Evolutionary conservation across 1,140 invertebrate species (phyloP), one percentile per base, ranked within the genome.

Genomic region (Trypoxylus dichotomus): DNA sequence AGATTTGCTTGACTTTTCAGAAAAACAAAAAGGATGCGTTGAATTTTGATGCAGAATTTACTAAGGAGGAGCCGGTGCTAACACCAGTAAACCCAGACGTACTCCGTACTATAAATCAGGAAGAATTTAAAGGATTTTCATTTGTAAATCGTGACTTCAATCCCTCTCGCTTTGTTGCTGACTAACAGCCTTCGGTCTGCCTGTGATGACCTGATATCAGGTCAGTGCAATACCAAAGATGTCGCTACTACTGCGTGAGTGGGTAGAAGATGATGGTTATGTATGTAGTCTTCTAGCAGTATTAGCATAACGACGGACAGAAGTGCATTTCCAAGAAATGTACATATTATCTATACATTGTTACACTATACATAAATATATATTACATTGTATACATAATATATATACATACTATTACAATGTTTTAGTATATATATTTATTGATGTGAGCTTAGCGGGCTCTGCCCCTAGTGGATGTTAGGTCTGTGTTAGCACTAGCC

Each of bases 31-130:
- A 96, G 85, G 98, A 99, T 88, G 97, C 97, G 60, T 92, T 96
- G 81, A 99, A 99, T 90, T 99, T 99, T 89, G 98, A 99, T 88
- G 93, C 97, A 13, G 98, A 99, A 90, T 99, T 99, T 87, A 99
- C 98, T 7, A 97, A 97, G 87, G 98, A 99, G 88, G 97, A 99
- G 82, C 97, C 98, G 5, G 91, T 94, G 21, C 89, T 99, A 76
- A 99, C 98, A 21, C 98, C 98, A 8, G 93, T 99, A 54, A 94
- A 97, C 82, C 88, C 92, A 37, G 96, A 97, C 83, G 93, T 97
- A 77, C 90, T 99, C 68, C 91, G 94, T 79, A 94, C 94, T 80
- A 99, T 99, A 84, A 99, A 98, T 89, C 96, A 98, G 88, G 97
- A 98, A 82, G 97, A 99, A 88, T 99, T 99, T 89, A 91, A 92